These are phyloP conservation scores for Eulemur albifrons DNA, from an alignment of 2,797 vertebrate genomes.

Conservation along the genomic window DNA sequence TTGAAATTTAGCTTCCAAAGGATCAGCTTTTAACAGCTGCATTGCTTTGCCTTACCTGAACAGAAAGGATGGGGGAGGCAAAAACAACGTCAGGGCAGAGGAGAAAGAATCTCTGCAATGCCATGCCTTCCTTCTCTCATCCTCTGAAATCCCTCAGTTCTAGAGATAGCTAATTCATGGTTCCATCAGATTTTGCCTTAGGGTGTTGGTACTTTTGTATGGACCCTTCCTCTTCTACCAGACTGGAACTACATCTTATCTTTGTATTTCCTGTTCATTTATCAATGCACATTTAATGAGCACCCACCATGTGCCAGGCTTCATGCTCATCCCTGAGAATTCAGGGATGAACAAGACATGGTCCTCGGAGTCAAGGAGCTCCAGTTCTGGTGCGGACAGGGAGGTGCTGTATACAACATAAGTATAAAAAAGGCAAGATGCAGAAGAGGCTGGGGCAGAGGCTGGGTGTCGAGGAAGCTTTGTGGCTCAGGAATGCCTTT, in stretches of 20 bases:
- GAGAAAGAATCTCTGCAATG: neutral
- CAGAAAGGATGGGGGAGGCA: neutral
- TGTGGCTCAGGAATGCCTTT: neutral
- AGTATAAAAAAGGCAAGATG: neutral
- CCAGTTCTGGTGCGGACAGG: neutral
- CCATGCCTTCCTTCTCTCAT: neutral
- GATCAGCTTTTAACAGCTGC: neutral
- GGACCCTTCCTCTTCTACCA: neutral
- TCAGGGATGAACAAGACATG: neutral
- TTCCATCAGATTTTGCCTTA: neutral
- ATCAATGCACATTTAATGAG: neutral
- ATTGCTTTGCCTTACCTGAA: neutral
- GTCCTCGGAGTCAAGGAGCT: neutral
- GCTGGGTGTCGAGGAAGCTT: neutral
- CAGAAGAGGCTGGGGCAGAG: neutral
- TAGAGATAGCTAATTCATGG: neutral
- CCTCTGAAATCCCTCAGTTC: neutral
- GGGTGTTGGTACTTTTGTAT: neutral
- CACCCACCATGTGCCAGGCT: neutral
- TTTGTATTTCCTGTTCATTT: neutral
- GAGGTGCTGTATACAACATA: neutral
- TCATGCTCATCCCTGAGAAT: neutral
- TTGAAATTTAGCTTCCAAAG: neutral
- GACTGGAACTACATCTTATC: neutral
- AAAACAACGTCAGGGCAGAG: neutral